phyloP scores from a whole-genome alignment of 2,797 vertebrate genomes.

The Argya squamiceps region DNA sequence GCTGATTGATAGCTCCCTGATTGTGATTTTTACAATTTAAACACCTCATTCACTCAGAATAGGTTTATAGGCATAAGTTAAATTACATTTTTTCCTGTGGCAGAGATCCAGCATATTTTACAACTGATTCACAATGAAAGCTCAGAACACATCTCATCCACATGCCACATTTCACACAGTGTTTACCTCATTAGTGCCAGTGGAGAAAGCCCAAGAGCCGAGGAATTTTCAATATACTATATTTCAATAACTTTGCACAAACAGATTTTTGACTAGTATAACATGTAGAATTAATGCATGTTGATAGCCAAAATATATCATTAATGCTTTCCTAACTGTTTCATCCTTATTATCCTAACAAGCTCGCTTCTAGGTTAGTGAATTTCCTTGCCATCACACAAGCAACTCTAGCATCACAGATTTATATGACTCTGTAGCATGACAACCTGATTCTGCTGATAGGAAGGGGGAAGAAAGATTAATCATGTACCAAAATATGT shows the following conservation, averaged over 20 bases:
- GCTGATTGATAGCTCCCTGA: conserved; percentile 28
- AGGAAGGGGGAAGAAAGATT: conserved; percentile 8
- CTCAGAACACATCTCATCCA: not conserved
- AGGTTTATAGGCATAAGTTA: conserved; percentile 27
- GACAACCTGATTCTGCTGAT: conserved; percentile 7
- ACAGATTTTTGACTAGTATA: not conserved
- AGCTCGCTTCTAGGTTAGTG: not conserved
- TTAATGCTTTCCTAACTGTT: not conserved
- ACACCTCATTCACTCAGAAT: conserved; percentile 40
- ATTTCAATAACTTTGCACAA: conserved; percentile 30
- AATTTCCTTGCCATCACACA: not conserved
- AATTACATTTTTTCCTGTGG: conserved; percentile 35
- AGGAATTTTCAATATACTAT: not conserved
- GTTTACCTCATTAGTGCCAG: conserved; percentile 59
- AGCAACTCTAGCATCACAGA: not conserved
- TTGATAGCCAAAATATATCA: not conserved
- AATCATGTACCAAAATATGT: conserved; percentile 15
- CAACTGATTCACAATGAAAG: conserved; percentile 58
- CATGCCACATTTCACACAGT: conserved; percentile 41
- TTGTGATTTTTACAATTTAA: conserved; percentile 61
- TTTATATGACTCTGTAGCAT: not conserved
- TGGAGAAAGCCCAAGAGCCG: conserved; percentile 6
- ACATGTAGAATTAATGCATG: not conserved
- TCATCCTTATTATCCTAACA: conserved; percentile 16
- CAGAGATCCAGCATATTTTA: conserved; percentile 57